Base-by-base conservation (phyloP, 92 coral and sea anemone species). In the Palythoa grandiflora region DNA sequence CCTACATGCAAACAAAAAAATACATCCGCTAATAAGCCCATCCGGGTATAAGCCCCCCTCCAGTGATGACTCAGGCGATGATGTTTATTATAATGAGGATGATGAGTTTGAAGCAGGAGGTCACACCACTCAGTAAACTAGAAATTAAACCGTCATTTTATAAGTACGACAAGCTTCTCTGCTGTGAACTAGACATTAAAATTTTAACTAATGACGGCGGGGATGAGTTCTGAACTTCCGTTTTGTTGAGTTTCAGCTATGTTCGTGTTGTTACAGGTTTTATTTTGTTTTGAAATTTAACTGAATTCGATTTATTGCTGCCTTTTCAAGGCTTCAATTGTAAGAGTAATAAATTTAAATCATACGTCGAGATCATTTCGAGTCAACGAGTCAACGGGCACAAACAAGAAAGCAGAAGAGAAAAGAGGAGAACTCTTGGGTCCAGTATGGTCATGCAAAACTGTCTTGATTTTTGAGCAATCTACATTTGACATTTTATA, bases 181-280 rank as follows among this genome's bases (percentile, higher is more conserved):
- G 50, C 50, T 44, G 50, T 44, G 50, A 44, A 44, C 50, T 44
- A 44, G 50, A 44, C 50, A 44, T 28, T 21, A 63, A 28, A 13
- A 11, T 3, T 71, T 28, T 71, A 14, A 71, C 16, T 17, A 36
- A 36, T 71, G 75, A 71, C 17, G 75, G 75, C 17, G 75, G 16
- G 6, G 16, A 71, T 36, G 75, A 71, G 40, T 15, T 70, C 74
- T 36, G 74, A 70, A 37, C 39, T 70, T 70, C 74, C 17, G 74
- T 70, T 70, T 70, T 70, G 74, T 21, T 70, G 16, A 11, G 48
- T 70, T 70, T 40, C 74, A 70, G 74, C 21, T 70, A 70, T 40
- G 74, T 70, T 70, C 48, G 74, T 70, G 74, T 70, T 70, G 74
- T 21, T 37, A 70, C 74, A 70, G 74, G 36, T 70, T 70, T 70